Evolutionary conservation across 2,113 vertebrate genomes (phyloP).

Genomic region (Boleophthalmus pectinirostris): DNA sequence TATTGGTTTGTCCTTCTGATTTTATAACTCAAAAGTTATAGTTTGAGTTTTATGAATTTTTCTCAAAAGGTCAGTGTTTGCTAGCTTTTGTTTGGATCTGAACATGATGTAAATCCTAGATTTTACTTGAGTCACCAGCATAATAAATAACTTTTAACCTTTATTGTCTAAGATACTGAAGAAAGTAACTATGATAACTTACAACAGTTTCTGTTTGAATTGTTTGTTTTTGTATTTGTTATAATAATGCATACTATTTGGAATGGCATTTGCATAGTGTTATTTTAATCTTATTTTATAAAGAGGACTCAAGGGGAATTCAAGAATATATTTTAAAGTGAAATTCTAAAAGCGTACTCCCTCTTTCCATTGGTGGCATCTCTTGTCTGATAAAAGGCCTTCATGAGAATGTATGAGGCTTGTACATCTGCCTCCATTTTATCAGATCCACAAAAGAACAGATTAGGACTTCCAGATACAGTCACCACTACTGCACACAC

Average conservation of each 20-base stretch:
- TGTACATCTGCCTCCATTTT: constrained; percentile 38
- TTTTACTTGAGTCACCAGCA: background rate
- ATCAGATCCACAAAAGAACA: constrained; percentile 46
- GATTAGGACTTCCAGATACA: constrained; percentile 42
- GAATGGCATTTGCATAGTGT: background rate
- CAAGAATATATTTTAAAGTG: background rate
- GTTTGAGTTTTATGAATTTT: background rate
- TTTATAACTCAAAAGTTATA: background rate
- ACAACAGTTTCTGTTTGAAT: background rate
- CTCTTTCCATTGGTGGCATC: constrained; percentile 27
- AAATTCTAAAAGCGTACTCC: constrained; percentile 34
- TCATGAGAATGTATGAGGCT: constrained; percentile 44
- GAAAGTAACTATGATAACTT: too few relatives aligned
- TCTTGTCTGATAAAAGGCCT: constrained; percentile 47
- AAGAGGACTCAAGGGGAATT: background rate
- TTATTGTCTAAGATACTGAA: too few relatives aligned
- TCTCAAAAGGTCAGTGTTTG: background rate
- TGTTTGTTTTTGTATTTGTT: too few relatives aligned
- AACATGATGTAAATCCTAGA: background rate
- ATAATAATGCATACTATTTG: background rate
- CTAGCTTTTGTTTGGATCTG: background rate
- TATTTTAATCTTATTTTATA: background rate
- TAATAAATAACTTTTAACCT: too few relatives aligned
- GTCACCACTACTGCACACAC: background rate
- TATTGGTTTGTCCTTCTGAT: background rate